Conservation (phyloP, 2,888 invertebrate species). For the Laspeyria flexula region DNA sequence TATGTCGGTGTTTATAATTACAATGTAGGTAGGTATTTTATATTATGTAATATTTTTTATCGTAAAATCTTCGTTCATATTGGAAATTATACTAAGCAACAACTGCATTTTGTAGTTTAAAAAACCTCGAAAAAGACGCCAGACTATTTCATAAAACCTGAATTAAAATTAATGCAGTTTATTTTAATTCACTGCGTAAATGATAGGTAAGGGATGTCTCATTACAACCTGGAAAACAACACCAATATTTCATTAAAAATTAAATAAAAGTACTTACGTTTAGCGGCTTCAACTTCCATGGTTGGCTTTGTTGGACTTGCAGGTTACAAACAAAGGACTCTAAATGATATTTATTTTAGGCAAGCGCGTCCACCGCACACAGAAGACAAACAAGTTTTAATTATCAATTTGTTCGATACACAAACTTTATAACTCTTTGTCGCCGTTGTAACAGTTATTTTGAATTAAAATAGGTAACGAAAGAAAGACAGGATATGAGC, state of each 20-base stretch:
- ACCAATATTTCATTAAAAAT: background rate
- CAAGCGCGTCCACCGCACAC: conserved; percentile 56
- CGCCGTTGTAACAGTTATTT: conserved; percentile 72
- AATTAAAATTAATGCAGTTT: too few species aligned
- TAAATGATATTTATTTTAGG: conserved; percentile 14
- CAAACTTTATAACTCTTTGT: conserved; percentile 51
- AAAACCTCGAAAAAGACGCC: too few species aligned
- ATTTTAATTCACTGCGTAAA: too few species aligned
- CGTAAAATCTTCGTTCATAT: too few species aligned
- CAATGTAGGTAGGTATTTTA: too few species aligned
- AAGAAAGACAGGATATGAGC: conserved; percentile 61
- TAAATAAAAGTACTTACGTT: conserved; percentile 66
- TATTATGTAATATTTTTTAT: too few species aligned
- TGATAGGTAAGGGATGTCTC: too few species aligned
- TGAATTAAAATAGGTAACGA: conserved; percentile 55
- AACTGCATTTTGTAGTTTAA: too few species aligned
- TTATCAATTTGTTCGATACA: conserved; percentile 40
- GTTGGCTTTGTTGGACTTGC: conserved; percentile 39
- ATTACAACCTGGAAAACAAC: background rate
- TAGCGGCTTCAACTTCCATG: conserved; percentile 76
- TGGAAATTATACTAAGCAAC: too few species aligned
- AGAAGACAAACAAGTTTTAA: conserved; percentile 55
- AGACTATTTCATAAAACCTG: too few species aligned
- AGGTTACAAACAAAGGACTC: conserved; percentile 41
- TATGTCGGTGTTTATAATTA: too few species aligned